Conservation (phyloP, 2,797 vertebrate genomes). For the Taenioides sp. region DNA sequence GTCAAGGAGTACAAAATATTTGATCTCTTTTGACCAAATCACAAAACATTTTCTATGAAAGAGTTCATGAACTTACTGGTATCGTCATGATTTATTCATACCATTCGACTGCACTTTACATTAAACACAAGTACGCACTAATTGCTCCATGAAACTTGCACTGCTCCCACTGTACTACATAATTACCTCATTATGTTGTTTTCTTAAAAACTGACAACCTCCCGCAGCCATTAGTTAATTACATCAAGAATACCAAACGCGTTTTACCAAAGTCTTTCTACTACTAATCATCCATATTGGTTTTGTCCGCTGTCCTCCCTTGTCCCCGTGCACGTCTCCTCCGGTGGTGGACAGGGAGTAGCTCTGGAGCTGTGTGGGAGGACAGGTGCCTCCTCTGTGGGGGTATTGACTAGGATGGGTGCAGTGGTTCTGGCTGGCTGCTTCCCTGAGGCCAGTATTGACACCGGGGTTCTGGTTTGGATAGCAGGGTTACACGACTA, state of each 20-base stretch:
- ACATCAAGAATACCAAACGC: slow-evolving; percentile 14
- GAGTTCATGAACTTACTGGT: neutral
- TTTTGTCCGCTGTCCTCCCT: neutral
- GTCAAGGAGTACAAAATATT: too few species aligned
- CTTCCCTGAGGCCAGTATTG: slow-evolving; percentile 75
- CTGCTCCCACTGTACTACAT: slow-evolving; percentile 17
- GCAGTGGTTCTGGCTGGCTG: slow-evolving; percentile 75
- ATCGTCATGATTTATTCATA: slow-evolving; percentile 17
- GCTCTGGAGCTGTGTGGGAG: slow-evolving; percentile 60
- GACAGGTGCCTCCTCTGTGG: slow-evolving; percentile 65
- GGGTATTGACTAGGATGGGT: slow-evolving; percentile 74
- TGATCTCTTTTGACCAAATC: neutral
- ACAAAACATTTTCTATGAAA: neutral
- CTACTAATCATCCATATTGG: neutral
- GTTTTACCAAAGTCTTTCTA: neutral
- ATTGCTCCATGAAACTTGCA: slow-evolving; percentile 17
- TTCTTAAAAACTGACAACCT: slow-evolving; percentile 34
- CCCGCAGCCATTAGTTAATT: slow-evolving; percentile 26
- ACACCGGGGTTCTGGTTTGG: slow-evolving; percentile 73
- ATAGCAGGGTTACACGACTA: slow-evolving; percentile 60
- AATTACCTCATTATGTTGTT: slow-evolving; percentile 37
- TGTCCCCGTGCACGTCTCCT: slow-evolving; percentile 17
- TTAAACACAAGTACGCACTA: slow-evolving; percentile 21
- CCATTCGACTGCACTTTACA: slow-evolving; percentile 16
- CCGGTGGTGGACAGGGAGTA: slow-evolving; percentile 39